Base-by-base conservation (phyloP, 30 jellyfish, hydroid and myxozoan species). In the Cassiopea andromeda region DNA sequence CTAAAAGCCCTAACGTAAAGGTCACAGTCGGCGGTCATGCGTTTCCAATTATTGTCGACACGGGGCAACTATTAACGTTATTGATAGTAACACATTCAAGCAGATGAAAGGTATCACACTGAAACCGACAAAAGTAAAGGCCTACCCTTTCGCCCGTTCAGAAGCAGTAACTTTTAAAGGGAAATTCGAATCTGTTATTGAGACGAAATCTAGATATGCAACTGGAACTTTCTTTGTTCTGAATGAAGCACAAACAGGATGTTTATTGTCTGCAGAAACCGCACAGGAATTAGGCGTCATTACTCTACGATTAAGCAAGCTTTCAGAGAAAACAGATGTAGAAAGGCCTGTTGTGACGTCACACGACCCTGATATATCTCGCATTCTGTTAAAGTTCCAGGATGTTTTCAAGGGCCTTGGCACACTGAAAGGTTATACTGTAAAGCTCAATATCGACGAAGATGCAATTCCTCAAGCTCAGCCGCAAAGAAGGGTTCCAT, bases 401-500 rank as follows among this genome's bases (percentile, higher is more conserved):
- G 61, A n/a, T 16, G 89, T 80, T 14, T 38, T 60, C 80, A 60
- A 80, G 48, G 89, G 89, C 54, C 18, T 80, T 13, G 89, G 79
- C 60, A 80, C 17, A 60, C 19, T 80, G 79, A 80, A 80, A 80
- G 79, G 48, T 46, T 7, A n/a, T n/a, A n/a, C n/a, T n/a, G n/a
- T n/a, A n/a, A n/a, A n/a, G n/a, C n/a, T n/a, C n/a, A n/a, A n/a
- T n/a, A n/a, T n/a, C n/a, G n/a, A n/a, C n/a, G n/a, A n/a, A n/a
- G n/a, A n/a, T n/a, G n/a, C n/a, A n/a, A n/a, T n/a, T n/a, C n/a
- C n/a, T n/a, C n/a, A n/a, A n/a, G n/a, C n/a, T n/a, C n/a, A n/a
- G n/a, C n/a, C n/a, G n/a, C n/a, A n/a, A n/a, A n/a, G n/a, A n/a
- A n/a, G n/a, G n/a, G n/a, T n/a, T n/a, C n/a, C n/a, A n/a, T n/a